Evolutionary conservation across 2,113 vertebrate species (phyloP).

Genomic region (Sinocyclocheilus grahami): DNA sequence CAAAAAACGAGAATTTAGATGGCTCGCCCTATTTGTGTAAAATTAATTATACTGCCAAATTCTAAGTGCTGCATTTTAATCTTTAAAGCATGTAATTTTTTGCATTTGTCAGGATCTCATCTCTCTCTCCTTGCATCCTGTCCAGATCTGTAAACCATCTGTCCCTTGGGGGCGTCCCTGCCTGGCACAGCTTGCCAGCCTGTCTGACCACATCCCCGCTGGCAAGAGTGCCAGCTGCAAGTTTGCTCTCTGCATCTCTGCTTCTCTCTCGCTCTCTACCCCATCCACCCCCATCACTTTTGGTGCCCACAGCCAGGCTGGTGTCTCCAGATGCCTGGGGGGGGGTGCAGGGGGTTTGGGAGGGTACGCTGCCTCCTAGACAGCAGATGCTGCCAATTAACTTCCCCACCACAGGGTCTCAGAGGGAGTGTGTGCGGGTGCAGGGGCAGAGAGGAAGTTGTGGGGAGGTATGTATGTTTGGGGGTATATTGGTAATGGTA

Average conservation of each 20-base stretch:
- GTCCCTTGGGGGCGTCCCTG: constrained; percentile 66
- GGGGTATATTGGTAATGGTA: constrained; percentile 53
- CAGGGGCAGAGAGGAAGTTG: constrained; percentile 55
- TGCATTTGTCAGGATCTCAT: constrained; percentile 42
- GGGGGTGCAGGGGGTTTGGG: constrained; percentile 57
- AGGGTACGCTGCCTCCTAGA: constrained; percentile 77
- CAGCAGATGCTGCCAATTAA: constrained; percentile 95
- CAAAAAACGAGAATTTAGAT: not conserved
- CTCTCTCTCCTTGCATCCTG: constrained; percentile 33
- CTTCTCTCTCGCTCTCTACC: constrained; percentile 41
- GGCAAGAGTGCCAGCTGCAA: constrained; percentile 75
- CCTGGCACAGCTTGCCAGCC: constrained; percentile 72
- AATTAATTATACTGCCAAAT: constrained; percentile 45
- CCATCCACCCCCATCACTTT: constrained; percentile 58
- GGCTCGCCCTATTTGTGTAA: not conserved
- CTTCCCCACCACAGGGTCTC: constrained; percentile 73
- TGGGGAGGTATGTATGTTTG: constrained; percentile 51
- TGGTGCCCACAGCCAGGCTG: constrained; percentile 79
- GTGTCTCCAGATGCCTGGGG: constrained; percentile 72
- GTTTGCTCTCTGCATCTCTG: constrained; percentile 66
- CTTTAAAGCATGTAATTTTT: constrained; percentile 42
- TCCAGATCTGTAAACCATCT: constrained; percentile 60
- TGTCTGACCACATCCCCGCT: constrained; percentile 76
- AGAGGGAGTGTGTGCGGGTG: constrained; percentile 50
- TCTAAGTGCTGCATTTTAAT: constrained; percentile 35